Evolutionary conservation across 2,888 invertebrate species (phyloP), one percentile per base, ranked within the genome.

Genomic region (Malthinus seriepunctatus): DNA sequence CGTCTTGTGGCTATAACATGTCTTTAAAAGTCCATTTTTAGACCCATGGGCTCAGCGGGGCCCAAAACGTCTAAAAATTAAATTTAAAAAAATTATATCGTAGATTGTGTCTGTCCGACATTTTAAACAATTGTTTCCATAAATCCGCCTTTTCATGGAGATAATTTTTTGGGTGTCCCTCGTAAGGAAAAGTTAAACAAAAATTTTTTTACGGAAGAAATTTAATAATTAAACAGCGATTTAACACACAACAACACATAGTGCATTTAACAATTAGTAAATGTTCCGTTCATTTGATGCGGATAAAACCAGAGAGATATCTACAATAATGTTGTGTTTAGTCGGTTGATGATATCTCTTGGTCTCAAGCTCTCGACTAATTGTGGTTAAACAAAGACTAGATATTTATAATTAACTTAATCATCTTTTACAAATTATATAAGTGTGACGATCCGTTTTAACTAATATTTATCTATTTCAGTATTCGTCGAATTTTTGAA

Each of bases 181-280:
- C 12, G 3, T 35, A 11, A 37, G 11, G 37, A 7, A 8, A 37
- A 11, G 12, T 11, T 37, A 10, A 8, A 11, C 37, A 10, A 38
- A 38, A 38, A 8, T 1, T 38, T n/a, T 14, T 11, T 4, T 7
- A 38, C 8, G 8, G 12, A 12, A 38, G 38, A 12, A 15, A 42
- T n/a, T 45, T 45, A 11, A 45, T 55, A 60, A 56, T 60, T 53
- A 59, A 53, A 45, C 38, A 46, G 47, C 47, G 35, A 56, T 48
- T 52, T 48, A 52, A 52, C 51, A 57, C 54, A 53, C 50, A 47
- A 54, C 56, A 53, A 47, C 44, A 51, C 32, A 56, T 49, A 56
- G 56, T 47, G 55, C 62, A 50, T 51, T 60, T 62, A 62, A 62
- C 62, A 62, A 62, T 62, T 62, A 62, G 62, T 48, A 56, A 62